phyloP scores from a whole-genome alignment of 2,797 vertebrate species.

The Setipinna tenuifilis region DNA sequence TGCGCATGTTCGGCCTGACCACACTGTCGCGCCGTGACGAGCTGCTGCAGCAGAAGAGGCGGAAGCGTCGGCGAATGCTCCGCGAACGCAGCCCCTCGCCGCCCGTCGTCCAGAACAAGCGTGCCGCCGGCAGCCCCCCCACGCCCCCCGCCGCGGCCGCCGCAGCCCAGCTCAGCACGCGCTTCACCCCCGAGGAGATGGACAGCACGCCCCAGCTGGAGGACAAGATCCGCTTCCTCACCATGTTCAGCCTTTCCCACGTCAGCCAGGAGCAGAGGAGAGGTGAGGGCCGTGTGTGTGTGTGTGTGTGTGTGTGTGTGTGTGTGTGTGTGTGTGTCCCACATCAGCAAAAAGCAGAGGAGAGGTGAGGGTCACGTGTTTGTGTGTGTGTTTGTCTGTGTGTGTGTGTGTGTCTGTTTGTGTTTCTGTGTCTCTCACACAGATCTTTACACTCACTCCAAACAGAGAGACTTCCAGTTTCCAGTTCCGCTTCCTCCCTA shows the following conservation, averaged over 20 bases:
- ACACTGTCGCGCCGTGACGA: constrained; percentile 88
- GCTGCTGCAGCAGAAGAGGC: constrained; percentile 87
- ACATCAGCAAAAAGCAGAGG: constrained; percentile 89
- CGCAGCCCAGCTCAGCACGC: constrained; percentile 79
- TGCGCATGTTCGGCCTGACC: constrained; percentile 89
- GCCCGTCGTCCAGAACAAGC: constrained; percentile 81
- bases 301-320: no score
- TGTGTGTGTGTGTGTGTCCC: constrained; percentile 63
- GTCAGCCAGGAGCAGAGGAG: constrained; percentile 88
- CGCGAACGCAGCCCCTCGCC: constrained; percentile 93
- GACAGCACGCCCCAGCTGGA: constrained; percentile 93
- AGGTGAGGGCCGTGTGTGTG: constrained; percentile 65
- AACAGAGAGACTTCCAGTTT: no score
- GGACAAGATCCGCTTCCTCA: constrained; percentile 96
- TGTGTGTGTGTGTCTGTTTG: no score
- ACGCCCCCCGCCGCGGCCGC: constrained; percentile 84
- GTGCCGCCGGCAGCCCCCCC: constrained; percentile 76
- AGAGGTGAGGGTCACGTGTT: constrained; percentile 70
- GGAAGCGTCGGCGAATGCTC: constrained; percentile 92
- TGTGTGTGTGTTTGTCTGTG: no score
- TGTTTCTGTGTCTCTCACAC: no score
- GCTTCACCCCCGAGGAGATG: constrained; percentile 95
- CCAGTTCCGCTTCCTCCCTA: no score
- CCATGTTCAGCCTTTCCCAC: constrained; percentile 93
- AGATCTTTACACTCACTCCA: no score